Base-by-base conservation (phyloP, 2,888 invertebrate genomes). In the Biston stratarius region DNA sequence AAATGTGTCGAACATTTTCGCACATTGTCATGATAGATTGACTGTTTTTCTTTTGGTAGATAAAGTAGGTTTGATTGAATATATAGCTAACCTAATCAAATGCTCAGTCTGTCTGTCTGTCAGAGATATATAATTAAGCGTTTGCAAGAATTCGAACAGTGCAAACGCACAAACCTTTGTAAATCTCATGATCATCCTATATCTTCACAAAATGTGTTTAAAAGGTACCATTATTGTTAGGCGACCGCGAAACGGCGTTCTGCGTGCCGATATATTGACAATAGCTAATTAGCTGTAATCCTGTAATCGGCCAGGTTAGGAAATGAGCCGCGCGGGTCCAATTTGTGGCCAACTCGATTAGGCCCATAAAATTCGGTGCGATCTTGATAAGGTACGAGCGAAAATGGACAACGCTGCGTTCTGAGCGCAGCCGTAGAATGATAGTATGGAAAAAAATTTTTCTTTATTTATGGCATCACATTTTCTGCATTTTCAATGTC, bases 261-360 rank as follows among this genome's bases (percentile, higher is more conserved):
- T 66, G 82, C 79, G 81, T 84, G 79, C 84, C 82, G 81, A 83
- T 87, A 85, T 92, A 92, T 91, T 83, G 89, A 88, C 89, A 91
- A 92, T 91, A 91, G 92, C 87, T 93, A 92, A 94, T 94, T 94
- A 94, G 88, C 82, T 76, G 88, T 89, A 92, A 92, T 92, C 93
- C 92, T 81, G 87, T 93, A 93, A 93, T 92, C 90, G 93, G 88
- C 80, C 90, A 91, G 92, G 91, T 92, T 91, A 92, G 91, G 83
- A 84, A 89, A 93, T 92, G 84, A 88, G 83, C 89, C 93, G 85
- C 91, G 59, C 76, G 94, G 92, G 94, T 74, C 90, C 92, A 86
- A 92, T 94, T 91, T 88, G 91, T 84, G 91, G 91, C 77, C 75
- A 83, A 79, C 77, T 81, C 91, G 92, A 92, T 93, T 92, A 92